Evolutionary conservation across 1,140 invertebrate species (phyloP).

Genomic region (Ips typographus): DNA sequence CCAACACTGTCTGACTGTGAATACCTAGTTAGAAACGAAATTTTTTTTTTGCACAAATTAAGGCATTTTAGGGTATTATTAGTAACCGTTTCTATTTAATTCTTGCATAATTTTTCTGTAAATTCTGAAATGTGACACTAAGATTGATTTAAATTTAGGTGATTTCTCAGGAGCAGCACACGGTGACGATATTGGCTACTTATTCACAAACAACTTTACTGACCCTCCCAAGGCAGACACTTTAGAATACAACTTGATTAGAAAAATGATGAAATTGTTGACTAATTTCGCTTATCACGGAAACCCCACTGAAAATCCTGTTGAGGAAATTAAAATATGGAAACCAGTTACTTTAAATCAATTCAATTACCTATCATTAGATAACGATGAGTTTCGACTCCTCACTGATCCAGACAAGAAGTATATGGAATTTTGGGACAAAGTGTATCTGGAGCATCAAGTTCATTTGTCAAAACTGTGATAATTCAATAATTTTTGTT

Average conservation of each 20-base stretch:
- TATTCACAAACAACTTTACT: slow-evolving; percentile 57
- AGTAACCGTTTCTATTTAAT: too few species aligned
- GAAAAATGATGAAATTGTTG: slow-evolving; percentile 58
- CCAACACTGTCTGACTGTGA: too few species aligned
- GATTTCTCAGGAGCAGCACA: slow-evolving; percentile 47
- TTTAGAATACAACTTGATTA: slow-evolving; percentile 47
- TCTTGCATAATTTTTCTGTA: too few species aligned
- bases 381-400: slow-evolving; percentile 33
- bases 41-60: too few species aligned
- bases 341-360: slow-evolving; percentile 53
- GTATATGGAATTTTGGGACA: slow-evolving; percentile 41
- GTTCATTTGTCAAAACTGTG: slow-evolving; percentile 19
- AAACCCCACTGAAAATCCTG: slow-evolving; percentile 52
- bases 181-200: slow-evolving; percentile 64
- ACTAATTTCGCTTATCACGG: slow-evolving; percentile 58
- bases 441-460: slow-evolving; percentile 31
- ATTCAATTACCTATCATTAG: slow-evolving; percentile 50
- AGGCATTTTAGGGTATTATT: too few species aligned
- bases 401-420: slow-evolving; percentile 34
- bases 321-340: slow-evolving; percentile 53
- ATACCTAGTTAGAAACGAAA: too few species aligned
- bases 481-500: not conserved
- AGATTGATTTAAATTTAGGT: not conserved
- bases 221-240: slow-evolving; percentile 46
- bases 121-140: too few species aligned